A percentile compares a stretch with the other conserved stretches of the same genome.
phyloP scores from a whole-genome alignment of 2,888 invertebrate species.

The Mesochorus sp. region DNA sequence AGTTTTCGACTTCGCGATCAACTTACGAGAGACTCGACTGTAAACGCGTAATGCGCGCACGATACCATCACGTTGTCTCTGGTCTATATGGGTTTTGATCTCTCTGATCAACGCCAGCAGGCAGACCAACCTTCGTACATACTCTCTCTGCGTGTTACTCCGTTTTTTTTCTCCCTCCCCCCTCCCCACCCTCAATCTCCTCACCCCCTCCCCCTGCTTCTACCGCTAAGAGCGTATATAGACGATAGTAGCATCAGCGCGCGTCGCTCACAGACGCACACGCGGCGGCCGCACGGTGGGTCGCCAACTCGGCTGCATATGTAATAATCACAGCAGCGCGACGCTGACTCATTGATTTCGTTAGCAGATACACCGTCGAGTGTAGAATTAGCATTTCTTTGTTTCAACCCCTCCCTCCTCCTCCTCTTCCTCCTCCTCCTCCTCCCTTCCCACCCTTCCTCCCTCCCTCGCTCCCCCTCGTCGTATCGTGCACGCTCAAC shows the following conservation, averaged over 20 bases:
- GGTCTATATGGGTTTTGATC: slow-evolving; percentile 35
- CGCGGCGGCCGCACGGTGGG: slow-evolving; percentile 47
- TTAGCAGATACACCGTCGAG: slow-evolving; percentile 67
- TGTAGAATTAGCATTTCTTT: slow-evolving; percentile 70
- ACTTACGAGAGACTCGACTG: background rate
- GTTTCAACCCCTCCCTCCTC: slow-evolving; percentile 56
- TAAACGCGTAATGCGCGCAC: slow-evolving; percentile 18
- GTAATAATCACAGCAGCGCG: slow-evolving; percentile 69
- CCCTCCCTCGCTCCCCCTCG: too few species aligned
- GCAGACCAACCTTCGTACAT: slow-evolving; percentile 29
- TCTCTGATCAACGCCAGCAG: slow-evolving; percentile 49
- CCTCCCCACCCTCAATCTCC: background rate
- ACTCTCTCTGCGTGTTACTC: slow-evolving; percentile 1
- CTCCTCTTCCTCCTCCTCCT: too few species aligned
- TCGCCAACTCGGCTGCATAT: slow-evolving; percentile 67
- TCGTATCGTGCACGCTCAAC: too few species aligned
- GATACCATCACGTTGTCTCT: slow-evolving; percentile 18
- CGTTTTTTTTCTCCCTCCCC: slow-evolving; percentile 11
- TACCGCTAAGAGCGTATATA: slow-evolving; percentile 8
- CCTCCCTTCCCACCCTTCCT: too few species aligned
- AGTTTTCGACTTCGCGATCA: too few species aligned
- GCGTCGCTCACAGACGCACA: slow-evolving; percentile 39
- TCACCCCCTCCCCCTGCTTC: background rate
- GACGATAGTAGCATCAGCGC: slow-evolving; percentile 11
- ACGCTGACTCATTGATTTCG: slow-evolving; percentile 75